Percentiles rank a stretch among this genome's conserved stretches.
Evolutionary conservation across 2,888 invertebrate genomes (phyloP).

Genomic region (Campoletis raptor): DNA sequence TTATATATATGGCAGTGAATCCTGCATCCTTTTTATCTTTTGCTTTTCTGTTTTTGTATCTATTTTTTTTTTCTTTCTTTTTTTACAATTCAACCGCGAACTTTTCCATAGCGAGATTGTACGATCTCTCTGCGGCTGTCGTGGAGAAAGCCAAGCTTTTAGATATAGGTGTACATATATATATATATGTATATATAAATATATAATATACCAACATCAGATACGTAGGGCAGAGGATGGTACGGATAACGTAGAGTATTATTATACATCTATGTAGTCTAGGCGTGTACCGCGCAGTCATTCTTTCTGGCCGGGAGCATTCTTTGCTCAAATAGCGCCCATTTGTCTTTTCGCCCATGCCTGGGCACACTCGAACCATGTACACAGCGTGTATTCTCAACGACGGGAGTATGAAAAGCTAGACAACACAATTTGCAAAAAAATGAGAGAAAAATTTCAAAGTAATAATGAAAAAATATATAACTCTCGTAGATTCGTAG

Average conservation of each 20-base stretch:
- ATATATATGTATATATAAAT: conserved; percentile 35
- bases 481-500: conserved; percentile 16
- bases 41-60: conserved; percentile 35
- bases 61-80: conserved; percentile 26
- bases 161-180: conserved; percentile 20
- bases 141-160: conserved; percentile 60
- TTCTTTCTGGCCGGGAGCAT: conserved; percentile 65
- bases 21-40: conserved; percentile 56
- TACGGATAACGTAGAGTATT: conserved; percentile 49
- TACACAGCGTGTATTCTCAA: conserved; percentile 21
- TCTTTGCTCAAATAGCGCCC: conserved; percentile 65
- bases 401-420: conserved; percentile 16
- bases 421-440: conserved; percentile 36
- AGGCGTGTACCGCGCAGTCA: conserved; percentile 64
- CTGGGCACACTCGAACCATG: conserved; percentile 24
- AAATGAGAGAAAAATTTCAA: conserved; percentile 7
- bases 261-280: conserved; percentile 59
- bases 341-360: conserved; percentile 61
- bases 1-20: conserved; percentile 27
- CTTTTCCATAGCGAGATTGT: conserved; percentile 73
- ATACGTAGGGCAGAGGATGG: conserved; percentile 40
- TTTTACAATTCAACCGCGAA: conserved; percentile 68
- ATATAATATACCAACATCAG: conserved; percentile 42
- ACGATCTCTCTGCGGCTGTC: conserved; percentile 68
- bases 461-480: background rate